phyloP scores from a whole-genome alignment of 2,797 vertebrate genomes.

The Halcyon smyrnensis region DNA sequence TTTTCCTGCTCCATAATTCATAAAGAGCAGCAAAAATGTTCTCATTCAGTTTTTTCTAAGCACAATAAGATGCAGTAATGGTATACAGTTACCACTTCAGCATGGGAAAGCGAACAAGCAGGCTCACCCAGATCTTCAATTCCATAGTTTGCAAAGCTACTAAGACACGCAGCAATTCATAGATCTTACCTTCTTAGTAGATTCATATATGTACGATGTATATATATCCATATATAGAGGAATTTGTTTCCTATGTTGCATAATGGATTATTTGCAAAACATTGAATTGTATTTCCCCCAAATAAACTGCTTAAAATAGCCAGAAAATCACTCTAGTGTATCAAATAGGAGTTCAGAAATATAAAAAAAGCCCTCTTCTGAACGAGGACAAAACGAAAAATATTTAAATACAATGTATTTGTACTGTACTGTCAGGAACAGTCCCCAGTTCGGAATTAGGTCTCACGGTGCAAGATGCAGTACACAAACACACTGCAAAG shows the following conservation, averaged over 20 bases:
- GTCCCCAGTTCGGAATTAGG: background rate
- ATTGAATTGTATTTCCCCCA: background rate
- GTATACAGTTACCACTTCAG: background rate
- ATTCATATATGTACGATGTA: background rate
- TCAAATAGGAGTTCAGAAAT: background rate
- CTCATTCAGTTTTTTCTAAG: background rate
- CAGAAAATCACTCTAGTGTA: background rate
- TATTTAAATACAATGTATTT: background rate
- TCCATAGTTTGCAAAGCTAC: background rate
- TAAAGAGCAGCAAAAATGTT: background rate
- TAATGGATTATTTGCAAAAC: background rate
- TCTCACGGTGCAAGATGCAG: background rate
- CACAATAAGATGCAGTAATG: background rate
- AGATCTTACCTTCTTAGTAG: background rate
- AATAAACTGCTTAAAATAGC: background rate
- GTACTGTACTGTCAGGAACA: background rate
- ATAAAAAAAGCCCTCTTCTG: background rate
- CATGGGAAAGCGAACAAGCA: background rate
- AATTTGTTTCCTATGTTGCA: background rate
- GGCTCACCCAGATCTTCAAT: background rate
- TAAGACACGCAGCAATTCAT: background rate
- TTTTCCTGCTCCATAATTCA: conserved; percentile 3
- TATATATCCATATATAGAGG: background rate
- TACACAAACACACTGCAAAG: background rate
- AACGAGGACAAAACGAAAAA: background rate